A percentile compares a stretch with the other conserved stretches of the same genome.
Evolutionary conservation across 2,797 vertebrate species (phyloP).

Genomic region (Vireo griseus): DNA sequence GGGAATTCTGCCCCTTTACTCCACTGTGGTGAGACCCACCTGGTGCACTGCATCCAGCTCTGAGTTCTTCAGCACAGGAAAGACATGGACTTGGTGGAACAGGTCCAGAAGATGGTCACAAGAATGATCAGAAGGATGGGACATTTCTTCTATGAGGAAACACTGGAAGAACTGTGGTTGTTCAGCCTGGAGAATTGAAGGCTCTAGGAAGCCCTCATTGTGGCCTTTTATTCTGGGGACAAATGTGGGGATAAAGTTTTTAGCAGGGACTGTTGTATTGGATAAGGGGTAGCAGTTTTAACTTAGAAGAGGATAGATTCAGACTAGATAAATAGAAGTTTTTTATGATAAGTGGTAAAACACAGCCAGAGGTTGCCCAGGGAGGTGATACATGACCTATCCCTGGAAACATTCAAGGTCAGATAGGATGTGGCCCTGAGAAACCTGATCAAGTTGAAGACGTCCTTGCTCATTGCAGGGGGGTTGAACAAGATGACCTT

Average conservation of each 20-base stretch:
- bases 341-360: neutral
- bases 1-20: neutral
- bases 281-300: neutral
- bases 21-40: neutral
- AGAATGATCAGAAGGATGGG: neutral
- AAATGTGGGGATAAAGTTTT: neutral
- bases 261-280: neutral
- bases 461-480: neutral
- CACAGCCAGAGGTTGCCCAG: neutral
- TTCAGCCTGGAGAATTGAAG: neutral
- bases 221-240: neutral
- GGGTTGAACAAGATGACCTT: neutral
- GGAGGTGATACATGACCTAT: neutral
- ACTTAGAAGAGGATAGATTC: neutral
- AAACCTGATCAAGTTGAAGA: neutral
- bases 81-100: neutral
- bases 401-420: neutral
- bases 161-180: neutral
- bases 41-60: rapidly evolving
- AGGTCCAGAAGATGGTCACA: neutral
- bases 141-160: neutral
- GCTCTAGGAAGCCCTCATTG: neutral
- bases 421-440: neutral
- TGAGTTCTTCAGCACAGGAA: neutral
- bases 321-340: neutral